phyloP scores from a whole-genome alignment of 2,797 vertebrate species.

The Coendou prehensilis region DNA sequence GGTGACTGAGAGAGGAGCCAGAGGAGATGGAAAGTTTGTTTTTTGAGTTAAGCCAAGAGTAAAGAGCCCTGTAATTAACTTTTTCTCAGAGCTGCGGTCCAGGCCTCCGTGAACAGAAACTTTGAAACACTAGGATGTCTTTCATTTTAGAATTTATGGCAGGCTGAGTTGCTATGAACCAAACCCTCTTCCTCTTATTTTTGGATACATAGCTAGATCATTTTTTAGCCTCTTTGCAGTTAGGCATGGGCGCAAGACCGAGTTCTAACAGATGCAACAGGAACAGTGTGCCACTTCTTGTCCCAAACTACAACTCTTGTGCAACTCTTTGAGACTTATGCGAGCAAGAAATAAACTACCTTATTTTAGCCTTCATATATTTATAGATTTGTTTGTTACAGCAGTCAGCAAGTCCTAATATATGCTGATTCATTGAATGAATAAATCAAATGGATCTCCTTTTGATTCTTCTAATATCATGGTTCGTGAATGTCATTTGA shows the following conservation, averaged over 20 bases:
- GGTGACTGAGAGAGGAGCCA: constrained; percentile 36
- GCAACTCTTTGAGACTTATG: background rate
- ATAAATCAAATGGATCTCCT: background rate
- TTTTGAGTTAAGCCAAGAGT: constrained; percentile 50
- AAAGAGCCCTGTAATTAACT: constrained; percentile 8
- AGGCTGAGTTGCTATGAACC: background rate
- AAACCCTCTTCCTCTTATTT: background rate
- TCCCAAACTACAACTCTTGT: background rate
- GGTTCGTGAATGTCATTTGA: background rate
- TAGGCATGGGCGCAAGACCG: background rate
- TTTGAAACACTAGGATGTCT: background rate
- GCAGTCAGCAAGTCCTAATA: background rate
- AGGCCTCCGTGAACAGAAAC: constrained; percentile 42
- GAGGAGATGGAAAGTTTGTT: background rate
- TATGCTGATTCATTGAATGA: background rate
- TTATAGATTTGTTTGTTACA: background rate
- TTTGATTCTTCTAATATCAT: background rate
- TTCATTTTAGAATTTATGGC: background rate
- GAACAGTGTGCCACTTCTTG: background rate
- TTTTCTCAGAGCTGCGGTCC: constrained; percentile 40
- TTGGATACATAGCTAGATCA: background rate
- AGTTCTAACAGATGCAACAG: background rate
- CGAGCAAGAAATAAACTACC: background rate
- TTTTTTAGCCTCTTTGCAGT: background rate
- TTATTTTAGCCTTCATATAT: constrained; percentile 2